Conservation (phyloP, 2,888 invertebrate species). For the Drosophila fulvimacula region DNA sequence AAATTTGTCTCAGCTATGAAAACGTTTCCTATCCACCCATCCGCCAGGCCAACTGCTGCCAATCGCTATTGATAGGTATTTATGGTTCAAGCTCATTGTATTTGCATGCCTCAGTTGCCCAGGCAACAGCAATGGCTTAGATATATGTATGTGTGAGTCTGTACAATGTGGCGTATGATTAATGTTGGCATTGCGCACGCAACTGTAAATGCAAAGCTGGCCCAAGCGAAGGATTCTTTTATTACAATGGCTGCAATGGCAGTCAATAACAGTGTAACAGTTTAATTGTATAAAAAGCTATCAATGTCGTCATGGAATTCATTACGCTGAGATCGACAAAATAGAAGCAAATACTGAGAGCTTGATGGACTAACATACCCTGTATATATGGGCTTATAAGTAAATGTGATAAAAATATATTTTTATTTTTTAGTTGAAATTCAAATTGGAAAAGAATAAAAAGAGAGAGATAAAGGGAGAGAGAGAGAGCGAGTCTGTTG, state of each 20-base stretch:
- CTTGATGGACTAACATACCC: not conserved
- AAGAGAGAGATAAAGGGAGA: too few species aligned
- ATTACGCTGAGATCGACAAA: constrained; percentile 27
- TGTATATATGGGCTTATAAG: not conserved
- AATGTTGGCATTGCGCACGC: constrained; percentile 44
- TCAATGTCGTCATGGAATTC: constrained; percentile 20
- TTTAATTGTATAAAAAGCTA: constrained; percentile 30
- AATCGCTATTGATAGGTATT: constrained; percentile 4
- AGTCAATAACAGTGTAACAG: constrained; percentile 20
- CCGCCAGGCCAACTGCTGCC: not conserved
- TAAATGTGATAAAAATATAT: not conserved
- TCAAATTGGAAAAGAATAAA: too few species aligned
- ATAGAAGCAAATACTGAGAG: not conserved
- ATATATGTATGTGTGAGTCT: constrained; percentile 8
- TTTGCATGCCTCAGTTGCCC: constrained; percentile 31
- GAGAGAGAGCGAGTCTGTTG: too few species aligned
- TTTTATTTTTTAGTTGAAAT: too few species aligned
- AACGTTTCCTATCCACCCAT: not conserved
- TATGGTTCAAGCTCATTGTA: constrained; percentile 4
- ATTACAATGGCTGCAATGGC: constrained; percentile 4
- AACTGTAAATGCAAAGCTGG: constrained; percentile 15
- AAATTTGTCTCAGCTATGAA: not conserved
- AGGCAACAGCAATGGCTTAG: constrained; percentile 29
- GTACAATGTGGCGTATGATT: constrained; percentile 61
- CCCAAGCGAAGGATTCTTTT: constrained; percentile 14